Conservation (phyloP, 1,140 invertebrate species). For the Pseudobourletiella spinata region DNA sequence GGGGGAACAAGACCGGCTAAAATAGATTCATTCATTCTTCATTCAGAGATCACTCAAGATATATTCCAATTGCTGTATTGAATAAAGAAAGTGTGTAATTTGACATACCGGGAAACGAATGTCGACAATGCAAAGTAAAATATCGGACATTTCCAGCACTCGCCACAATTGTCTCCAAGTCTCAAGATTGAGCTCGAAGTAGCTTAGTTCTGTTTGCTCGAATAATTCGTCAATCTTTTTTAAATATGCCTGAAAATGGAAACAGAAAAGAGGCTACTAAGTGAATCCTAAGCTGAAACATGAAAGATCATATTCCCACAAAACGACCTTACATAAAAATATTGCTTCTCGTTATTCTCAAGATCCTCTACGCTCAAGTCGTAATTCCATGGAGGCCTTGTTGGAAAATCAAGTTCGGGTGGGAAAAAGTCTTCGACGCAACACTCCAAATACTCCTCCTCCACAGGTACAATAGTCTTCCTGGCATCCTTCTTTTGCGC, state of each 20-base stretch:
- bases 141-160: slow-evolving; percentile 81
- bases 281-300: too few relatives aligned
- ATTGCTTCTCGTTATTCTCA: slow-evolving; percentile 62
- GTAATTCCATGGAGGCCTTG: slow-evolving; percentile 70
- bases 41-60: slow-evolving; percentile 24
- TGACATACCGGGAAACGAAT: slow-evolving; percentile 68
- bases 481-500: slow-evolving; percentile 53
- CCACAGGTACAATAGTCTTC: slow-evolving; percentile 47
- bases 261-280: slow-evolving; percentile 4
- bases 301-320: too few relatives aligned
- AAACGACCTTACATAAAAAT: slow-evolving; percentile 51
- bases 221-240: slow-evolving; percentile 47
- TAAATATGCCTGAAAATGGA: slow-evolving; percentile 49
- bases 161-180: slow-evolving; percentile 90
- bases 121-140: slow-evolving; percentile 74
- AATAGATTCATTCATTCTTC: too few relatives aligned
- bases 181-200: slow-evolving; percentile 83
- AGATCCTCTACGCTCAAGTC: slow-evolving; percentile 58
- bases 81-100: too few relatives aligned
- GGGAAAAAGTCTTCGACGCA: slow-evolving; percentile 60
- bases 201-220: slow-evolving; percentile 49
- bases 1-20: slow-evolving; percentile 73
- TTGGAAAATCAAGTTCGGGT: slow-evolving; percentile 66
- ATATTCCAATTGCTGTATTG: too few relatives aligned
- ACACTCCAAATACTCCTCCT: slow-evolving; percentile 57